A percentile compares a stretch with the other conserved stretches of the same genome.
These are phyloP conservation scores for Mus spicilegus DNA, from an alignment of 2,113 vertebrate species.

Conservation along the genomic window DNA sequence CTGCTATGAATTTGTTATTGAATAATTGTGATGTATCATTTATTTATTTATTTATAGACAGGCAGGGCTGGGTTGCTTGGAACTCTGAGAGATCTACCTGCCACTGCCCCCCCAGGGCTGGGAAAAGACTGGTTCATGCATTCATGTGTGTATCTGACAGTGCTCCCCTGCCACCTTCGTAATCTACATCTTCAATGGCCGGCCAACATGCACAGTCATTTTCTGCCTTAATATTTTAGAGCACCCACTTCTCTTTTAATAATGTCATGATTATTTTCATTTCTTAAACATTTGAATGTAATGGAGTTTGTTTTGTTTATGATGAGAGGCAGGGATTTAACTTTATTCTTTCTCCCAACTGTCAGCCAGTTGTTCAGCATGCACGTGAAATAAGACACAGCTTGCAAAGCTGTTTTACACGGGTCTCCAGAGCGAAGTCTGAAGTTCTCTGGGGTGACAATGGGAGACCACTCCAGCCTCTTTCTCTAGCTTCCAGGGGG, in stretches of 20 bases:
- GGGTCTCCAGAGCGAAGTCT: not conserved
- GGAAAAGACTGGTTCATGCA: not conserved
- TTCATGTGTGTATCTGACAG: not conserved
- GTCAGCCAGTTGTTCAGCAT: not conserved
- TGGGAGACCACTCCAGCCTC: not conserved
- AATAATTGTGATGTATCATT: not conserved
- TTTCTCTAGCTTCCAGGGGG: not conserved
- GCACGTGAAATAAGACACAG: not conserved
- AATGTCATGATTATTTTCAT: slow-evolving; percentile 42
- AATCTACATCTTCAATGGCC: slow-evolving; percentile 11
- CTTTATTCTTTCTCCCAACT: not conserved
- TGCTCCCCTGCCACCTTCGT: not conserved
- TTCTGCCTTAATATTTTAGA: slow-evolving; percentile 50
- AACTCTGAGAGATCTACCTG: not conserved
- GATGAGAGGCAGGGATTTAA: slow-evolving; percentile 8
- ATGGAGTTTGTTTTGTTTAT: slow-evolving; percentile 52
- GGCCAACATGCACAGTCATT: slow-evolving; percentile 18
- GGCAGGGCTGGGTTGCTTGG: not conserved
- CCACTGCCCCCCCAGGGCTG: not conserved
- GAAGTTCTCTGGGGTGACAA: not conserved
- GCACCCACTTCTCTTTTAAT: slow-evolving; percentile 16
- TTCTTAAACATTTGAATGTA: slow-evolving; percentile 25
- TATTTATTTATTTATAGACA: not conserved
- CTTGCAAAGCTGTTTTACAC: not conserved
- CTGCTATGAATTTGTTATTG: not conserved